Evolutionary conservation across 2,888 invertebrate species (phyloP), one percentile per base, ranked within the genome.

Genomic region (Aromia moschata): DNA sequence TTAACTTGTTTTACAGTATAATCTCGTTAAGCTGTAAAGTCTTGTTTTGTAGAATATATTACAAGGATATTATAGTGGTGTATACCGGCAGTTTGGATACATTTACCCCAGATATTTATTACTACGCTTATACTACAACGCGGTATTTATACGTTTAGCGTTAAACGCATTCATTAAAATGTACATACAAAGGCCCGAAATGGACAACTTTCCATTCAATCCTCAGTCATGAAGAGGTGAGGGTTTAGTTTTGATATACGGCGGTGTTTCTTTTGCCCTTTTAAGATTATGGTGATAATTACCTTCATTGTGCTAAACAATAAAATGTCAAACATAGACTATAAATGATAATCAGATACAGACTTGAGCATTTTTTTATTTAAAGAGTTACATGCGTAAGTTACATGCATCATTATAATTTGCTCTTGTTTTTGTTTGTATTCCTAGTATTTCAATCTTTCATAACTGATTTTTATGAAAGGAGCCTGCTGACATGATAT

Each of bases 1-100:
- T 66, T 66, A 60, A 59, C 56, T 60, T 61, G 64, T 67, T 65
- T 62, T 62, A 56, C 49, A 47, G 59, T 56, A 58, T 65, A 67
- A 67, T 67, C 62, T 55, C 53, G 63, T 62, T 65, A 63, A 65
- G 62, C 62, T 59, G 56, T 64, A 64, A 66, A 66, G 59, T 66
- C 65, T 65, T 65, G 63, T 63, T 62, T 59, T 56, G 58, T 46
- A 58, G 64, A 63, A 67, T 67, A 65, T 67, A 67, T 67, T 64
- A 65, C 60, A 65, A 59, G 67, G 64, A 66, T 66, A 66, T 66
- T 66, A 66, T 56, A 56, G 62, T 58, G 65, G 62, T 55, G 58
- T 62, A 57, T 64, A 59, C 58, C 62, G 62, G 58, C 61, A 61
- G 56, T 61, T 64, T 57, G 56, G 58, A 56, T 63, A 66, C 64